Evolutionary conservation across 2,797 vertebrate species (phyloP).

Genomic region (Phoeniculus purpureus): DNA sequence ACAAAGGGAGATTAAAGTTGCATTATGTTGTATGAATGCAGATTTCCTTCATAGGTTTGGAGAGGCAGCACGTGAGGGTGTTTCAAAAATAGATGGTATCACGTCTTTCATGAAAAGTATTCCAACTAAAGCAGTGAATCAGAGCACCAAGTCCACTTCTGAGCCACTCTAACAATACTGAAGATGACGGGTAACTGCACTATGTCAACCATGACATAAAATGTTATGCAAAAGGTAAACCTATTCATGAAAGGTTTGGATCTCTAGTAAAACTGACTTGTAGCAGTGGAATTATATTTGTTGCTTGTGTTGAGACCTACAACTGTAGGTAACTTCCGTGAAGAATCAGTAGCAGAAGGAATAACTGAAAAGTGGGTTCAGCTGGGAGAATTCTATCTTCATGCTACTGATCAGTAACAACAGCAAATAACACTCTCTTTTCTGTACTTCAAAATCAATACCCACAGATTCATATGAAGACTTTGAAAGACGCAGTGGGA

Average conservation of each 20-base stretch:
- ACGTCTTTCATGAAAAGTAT: not conserved
- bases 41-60: not conserved
- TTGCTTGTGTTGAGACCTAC: not conserved
- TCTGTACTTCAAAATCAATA: not conserved
- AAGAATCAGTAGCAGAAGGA: not conserved
- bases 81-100: not conserved
- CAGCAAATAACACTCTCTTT: not conserved
- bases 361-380: not conserved
- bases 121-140: not conserved
- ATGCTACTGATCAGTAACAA: not conserved
- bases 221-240: not conserved
- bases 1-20: not conserved
- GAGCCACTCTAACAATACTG: not conserved
- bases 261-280: not conserved
- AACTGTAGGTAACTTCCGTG: not conserved
- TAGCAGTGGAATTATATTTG: not conserved
- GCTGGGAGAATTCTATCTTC: not conserved
- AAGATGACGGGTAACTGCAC: not conserved
- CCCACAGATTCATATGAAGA: not conserved
- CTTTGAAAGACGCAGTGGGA: not conserved
- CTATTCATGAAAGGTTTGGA: not conserved
- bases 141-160: not conserved
- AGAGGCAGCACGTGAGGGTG: not conserved
- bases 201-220: not conserved
- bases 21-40: not conserved